Conservation (phyloP, 30 jellyfish, hydroid and myxozoan species). For the Kudoa iwatai region DNA sequence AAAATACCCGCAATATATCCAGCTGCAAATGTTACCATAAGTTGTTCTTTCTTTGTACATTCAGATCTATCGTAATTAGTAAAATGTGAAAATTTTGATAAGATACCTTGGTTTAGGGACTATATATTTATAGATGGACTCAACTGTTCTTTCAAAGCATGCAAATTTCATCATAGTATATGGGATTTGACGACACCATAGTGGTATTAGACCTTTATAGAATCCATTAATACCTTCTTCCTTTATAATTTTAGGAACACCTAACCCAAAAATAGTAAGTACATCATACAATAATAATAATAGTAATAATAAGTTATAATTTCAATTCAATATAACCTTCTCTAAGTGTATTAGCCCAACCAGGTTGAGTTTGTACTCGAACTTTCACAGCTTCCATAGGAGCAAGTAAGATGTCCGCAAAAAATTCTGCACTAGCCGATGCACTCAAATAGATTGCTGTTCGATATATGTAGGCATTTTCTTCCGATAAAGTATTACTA, state of each 20-base stretch:
- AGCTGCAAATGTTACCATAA: conserved; percentile 73
- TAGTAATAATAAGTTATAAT: no score
- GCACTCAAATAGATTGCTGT: conserved; percentile 76
- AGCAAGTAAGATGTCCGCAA: conserved; percentile 83
- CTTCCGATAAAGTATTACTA: conserved; percentile 57
- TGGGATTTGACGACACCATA: conserved; percentile 92
- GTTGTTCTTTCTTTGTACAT: conserved; percentile 62
- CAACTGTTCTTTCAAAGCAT: conserved; percentile 79
- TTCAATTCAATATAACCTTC: conserved; percentile 10
- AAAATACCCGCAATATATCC: conserved; percentile 97
- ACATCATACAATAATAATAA: no score
- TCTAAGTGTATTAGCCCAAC: conserved; percentile 59
- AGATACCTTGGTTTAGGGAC: conserved; percentile 53
- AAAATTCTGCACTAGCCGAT: conserved; percentile 97
- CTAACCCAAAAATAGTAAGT: no score
- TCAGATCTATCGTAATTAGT: no score
- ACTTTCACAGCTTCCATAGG: conserved; percentile 97
- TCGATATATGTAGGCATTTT: conserved; percentile 47
- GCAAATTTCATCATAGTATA: conserved; percentile 97
- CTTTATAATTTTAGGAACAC: neutral
- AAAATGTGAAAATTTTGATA: no score
- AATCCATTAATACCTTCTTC: conserved; percentile 6
- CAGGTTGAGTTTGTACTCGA: conserved; percentile 73
- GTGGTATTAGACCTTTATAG: conserved; percentile 85
- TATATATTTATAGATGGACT: conserved; percentile 33